A percentile compares a stretch with the other conserved stretches of the same genome.
These are phyloP conservation scores for Cyrtorhinus lividipennis DNA, from an alignment of 1,140 invertebrate species.

Conservation along the genomic window DNA sequence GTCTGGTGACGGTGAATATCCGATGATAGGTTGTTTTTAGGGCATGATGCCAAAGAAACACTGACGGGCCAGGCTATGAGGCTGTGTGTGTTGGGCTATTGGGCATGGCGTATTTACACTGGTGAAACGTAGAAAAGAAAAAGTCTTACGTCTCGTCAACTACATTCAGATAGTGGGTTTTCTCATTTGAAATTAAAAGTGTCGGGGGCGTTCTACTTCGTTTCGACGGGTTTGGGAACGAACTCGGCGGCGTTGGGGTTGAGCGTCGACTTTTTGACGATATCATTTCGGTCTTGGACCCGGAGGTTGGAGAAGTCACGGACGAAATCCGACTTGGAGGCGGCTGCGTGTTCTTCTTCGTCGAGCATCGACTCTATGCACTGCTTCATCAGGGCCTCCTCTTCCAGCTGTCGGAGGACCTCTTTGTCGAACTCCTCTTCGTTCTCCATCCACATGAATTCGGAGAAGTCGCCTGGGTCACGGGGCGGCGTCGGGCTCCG, in stretches of 20 bases:
- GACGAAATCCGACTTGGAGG: background rate
- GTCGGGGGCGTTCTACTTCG: background rate
- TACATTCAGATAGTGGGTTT: background rate
- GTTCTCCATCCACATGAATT: slow-evolving; percentile 85
- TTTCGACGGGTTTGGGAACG: slow-evolving; percentile 34
- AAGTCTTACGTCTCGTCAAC: slow-evolving; percentile 1
- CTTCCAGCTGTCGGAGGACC: slow-evolving; percentile 69
- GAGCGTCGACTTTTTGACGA: slow-evolving; percentile 40
- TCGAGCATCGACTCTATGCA: slow-evolving; percentile 71
- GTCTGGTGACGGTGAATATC: too few relatives aligned
- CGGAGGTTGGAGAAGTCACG: slow-evolving; percentile 5
- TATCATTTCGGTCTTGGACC: background rate
- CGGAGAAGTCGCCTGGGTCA: slow-evolving; percentile 59
- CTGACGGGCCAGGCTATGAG: too few relatives aligned
- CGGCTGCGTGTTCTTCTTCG: slow-evolving; percentile 38
- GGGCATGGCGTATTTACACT: too few relatives aligned
- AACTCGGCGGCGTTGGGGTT: slow-evolving; percentile 68
- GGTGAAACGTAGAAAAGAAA: slow-evolving; percentile 2
- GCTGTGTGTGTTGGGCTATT: too few relatives aligned
- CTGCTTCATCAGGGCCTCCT: slow-evolving; percentile 73
- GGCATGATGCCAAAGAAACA: too few relatives aligned
- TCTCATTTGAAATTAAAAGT: background rate
- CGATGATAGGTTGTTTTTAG: too few relatives aligned
- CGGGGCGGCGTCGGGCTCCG: slow-evolving; percentile 28
- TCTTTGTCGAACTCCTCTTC: slow-evolving; percentile 78